These are phyloP conservation scores for Standfussiana lucernea DNA, from an alignment of 2,888 invertebrate genomes.

Conservation along the genomic window DNA sequence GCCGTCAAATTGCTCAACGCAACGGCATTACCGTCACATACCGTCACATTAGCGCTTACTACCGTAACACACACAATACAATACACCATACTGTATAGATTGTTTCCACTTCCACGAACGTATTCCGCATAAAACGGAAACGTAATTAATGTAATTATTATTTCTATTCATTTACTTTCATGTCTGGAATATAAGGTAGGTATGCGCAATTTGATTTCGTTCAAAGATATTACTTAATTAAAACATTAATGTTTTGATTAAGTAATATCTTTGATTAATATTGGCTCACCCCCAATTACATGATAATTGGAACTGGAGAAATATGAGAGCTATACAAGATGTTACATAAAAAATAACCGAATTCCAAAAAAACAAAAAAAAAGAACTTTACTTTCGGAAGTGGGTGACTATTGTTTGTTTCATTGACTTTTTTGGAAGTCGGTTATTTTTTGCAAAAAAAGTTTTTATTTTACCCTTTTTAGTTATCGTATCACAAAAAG, in stretches of 20 bases:
- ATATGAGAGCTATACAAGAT: no score
- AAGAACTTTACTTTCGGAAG: no score
- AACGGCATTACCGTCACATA: conserved; percentile 1
- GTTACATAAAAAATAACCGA: no score
- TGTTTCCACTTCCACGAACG: conserved; percentile 43
- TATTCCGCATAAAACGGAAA: conserved; percentile 60
- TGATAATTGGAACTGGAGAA: background rate
- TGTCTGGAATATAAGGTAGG: conserved; percentile 36
- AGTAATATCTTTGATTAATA: background rate
- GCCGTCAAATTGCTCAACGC: background rate
- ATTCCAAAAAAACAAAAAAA: no score
- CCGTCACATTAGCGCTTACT: conserved; percentile 37
- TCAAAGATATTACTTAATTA: no score
- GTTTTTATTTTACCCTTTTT: no score
- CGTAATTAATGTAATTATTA: conserved; percentile 26
- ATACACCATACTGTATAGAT: conserved; percentile 21
- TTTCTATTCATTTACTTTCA: conserved; percentile 53
- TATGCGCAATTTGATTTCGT: conserved; percentile 31
- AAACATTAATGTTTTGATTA: conserved; percentile 31
- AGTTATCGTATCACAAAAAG: no score
- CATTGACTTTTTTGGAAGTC: no score
- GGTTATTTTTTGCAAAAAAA: no score
- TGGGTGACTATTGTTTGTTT: no score
- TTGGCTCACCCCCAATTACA: background rate
- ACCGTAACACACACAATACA: conserved; percentile 58